phyloP scores from a whole-genome alignment of 2,113 vertebrate species.

The Corapipo altera region DNA sequence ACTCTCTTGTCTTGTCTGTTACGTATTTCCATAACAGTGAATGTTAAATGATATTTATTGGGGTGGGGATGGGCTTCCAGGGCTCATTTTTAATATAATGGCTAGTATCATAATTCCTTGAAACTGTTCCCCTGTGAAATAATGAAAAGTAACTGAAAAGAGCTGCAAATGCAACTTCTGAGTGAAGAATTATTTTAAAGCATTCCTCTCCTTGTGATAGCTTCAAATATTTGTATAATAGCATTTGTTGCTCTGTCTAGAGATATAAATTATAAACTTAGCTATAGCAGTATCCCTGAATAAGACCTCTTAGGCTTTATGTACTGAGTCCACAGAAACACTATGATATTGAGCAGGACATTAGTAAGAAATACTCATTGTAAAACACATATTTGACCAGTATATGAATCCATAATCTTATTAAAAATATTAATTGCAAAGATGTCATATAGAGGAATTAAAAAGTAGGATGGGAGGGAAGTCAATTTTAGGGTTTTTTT shows the following conservation, averaged over 20 bases:
- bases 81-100: constrained; percentile 62
- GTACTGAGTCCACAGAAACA: not conserved
- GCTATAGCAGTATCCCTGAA: not conserved
- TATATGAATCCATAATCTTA: not conserved
- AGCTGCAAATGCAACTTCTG: constrained; percentile 30
- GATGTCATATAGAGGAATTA: not conserved
- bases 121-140: constrained; percentile 58
- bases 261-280: constrained; percentile 20
- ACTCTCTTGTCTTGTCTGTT: constrained; percentile 4
- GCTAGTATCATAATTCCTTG: constrained; percentile 65
- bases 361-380: not conserved
- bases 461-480: not conserved
- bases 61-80: constrained; percentile 4
- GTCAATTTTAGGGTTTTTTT: not conserved
- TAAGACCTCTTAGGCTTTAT: not conserved
- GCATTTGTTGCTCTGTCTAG: constrained; percentile 28
- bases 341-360: not conserved
- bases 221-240: constrained; percentile 38
- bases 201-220: constrained; percentile 4
- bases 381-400: not conserved
- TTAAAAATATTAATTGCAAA: not conserved
- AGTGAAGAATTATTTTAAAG: constrained; percentile 56
- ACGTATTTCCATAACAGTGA: constrained; percentile 43
- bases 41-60: constrained; percentile 58
- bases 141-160: constrained; percentile 67